These are phyloP conservation scores for Eubasilissa splendida DNA, from an alignment of 2,888 invertebrate genomes.

Conservation along the genomic window DNA sequence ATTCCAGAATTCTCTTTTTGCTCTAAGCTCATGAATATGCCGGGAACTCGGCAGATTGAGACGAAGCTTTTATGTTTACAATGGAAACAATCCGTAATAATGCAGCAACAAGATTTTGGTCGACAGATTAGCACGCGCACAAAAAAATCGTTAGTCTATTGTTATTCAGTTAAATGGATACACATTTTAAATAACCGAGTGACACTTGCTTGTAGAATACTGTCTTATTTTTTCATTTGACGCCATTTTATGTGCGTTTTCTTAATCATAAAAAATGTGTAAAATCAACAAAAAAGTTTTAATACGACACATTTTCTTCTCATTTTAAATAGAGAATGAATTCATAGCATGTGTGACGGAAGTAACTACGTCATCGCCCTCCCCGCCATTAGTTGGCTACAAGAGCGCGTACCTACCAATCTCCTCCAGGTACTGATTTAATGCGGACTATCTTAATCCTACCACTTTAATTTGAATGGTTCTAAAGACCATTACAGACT, in stretches of 20 bases:
- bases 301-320: too few species aligned
- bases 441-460: too few species aligned
- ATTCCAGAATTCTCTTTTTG: not conserved
- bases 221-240: conserved; percentile 12
- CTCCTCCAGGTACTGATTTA: too few species aligned
- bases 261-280: not conserved
- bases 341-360: too few species aligned
- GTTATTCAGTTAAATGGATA: conserved; percentile 43
- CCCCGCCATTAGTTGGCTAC: too few species aligned
- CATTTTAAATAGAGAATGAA: too few species aligned
- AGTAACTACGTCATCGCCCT: too few species aligned
- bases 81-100: conserved; percentile 20
- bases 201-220: conserved; percentile 20
- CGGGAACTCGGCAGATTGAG: not conserved
- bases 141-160: conserved; percentile 41
- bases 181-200: conserved; percentile 25
- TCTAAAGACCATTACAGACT: too few species aligned
- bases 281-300: too few species aligned
- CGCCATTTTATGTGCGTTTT: conserved; percentile 22
- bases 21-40: not conserved
- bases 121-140: conserved; percentile 33
- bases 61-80: conserved; percentile 19
- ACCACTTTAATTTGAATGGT: too few species aligned
- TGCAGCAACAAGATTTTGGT: conserved; percentile 29
- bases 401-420: too few species aligned